Base-by-base conservation (phyloP, 2,797 vertebrate species). In the Enteromius mattozi region DNA sequence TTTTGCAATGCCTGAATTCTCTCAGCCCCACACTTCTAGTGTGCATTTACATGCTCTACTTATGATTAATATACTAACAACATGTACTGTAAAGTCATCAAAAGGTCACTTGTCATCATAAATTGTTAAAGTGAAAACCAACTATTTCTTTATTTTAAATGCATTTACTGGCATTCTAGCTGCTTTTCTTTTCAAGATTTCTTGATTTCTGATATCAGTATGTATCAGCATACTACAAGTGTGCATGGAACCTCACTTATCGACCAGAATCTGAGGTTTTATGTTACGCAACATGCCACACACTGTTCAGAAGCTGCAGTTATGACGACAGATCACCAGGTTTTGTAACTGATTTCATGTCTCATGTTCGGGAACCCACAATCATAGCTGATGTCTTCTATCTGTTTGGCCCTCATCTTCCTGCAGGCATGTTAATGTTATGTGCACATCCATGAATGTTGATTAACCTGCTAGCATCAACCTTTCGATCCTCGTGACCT, bases 401-500 rank as follows among this genome's bases (percentile, higher is more conserved):
- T 59, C 33, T 17, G 24, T 42, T 40, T 27, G 10, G 14, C 13
- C 16, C 42, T 68, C 1, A 27, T 77, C 72, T 42, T 8, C 49
- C 59, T 24, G 27, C 51, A 42, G 66, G 65, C 47, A 19, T 69
- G 49, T 27, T 54, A 56, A 70, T 81, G 17, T 66, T 68, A 42
- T 27, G 33, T 42, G 42, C n/a, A 91, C 86, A 91, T 92, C 90
- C 88, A 92, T 90, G 88, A 86, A 76, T 70, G 82, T 37, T 65
- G 84, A 90, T 93, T 92, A 92, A 91, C 87, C 87, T 79, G 88
- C 87, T 68, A 87, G 88, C 72, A 84, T 82, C 65, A n/a, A n/a
- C 51, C 14, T 45, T 40, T 76, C 16, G 13, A 66, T 74, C n/a
- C 8, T 0, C 0, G 1, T 86, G 84, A 87, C 61, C 69, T 65